phyloP scores from a whole-genome alignment of 2,797 vertebrate genomes.

The Pantherophis vulpinus region DNA sequence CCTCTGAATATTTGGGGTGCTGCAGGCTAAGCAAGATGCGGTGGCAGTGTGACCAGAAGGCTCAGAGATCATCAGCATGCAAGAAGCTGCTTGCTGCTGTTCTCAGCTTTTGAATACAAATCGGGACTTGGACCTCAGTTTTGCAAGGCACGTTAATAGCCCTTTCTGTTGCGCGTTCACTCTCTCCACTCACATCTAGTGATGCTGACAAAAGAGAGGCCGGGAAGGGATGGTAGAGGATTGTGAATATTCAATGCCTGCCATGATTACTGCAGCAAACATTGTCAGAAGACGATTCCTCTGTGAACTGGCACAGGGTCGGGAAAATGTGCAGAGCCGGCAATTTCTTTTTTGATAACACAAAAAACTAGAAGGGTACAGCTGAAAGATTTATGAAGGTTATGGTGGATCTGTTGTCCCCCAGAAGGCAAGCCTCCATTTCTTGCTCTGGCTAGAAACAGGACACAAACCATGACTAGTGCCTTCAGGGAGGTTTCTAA shows the following conservation, averaged over 20 bases:
- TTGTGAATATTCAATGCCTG: constrained; percentile 28
- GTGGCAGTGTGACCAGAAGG: neutral
- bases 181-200: neutral
- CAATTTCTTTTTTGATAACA: constrained; percentile 5
- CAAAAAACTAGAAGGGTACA: neutral
- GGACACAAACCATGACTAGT: neutral
- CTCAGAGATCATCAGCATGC: constrained; percentile 25
- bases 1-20: neutral
- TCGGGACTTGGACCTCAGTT: neutral
- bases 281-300: constrained; percentile 2
- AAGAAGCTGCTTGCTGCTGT: constrained; percentile 4
- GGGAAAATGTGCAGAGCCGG: neutral
- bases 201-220: neutral
- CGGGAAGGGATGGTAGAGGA: neutral
- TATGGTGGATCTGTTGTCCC: neutral
- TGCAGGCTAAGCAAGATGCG: neutral
- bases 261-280: neutral
- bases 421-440: neutral
- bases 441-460: neutral
- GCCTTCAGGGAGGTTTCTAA: neutral
- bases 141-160: neutral
- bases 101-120: constrained; percentile 28
- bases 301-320: neutral
- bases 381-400: constrained; percentile 34
- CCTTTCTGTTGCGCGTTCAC: neutral